Conservation (phyloP, 2,797 vertebrate species). For the Gymnopithys bicolor region DNA sequence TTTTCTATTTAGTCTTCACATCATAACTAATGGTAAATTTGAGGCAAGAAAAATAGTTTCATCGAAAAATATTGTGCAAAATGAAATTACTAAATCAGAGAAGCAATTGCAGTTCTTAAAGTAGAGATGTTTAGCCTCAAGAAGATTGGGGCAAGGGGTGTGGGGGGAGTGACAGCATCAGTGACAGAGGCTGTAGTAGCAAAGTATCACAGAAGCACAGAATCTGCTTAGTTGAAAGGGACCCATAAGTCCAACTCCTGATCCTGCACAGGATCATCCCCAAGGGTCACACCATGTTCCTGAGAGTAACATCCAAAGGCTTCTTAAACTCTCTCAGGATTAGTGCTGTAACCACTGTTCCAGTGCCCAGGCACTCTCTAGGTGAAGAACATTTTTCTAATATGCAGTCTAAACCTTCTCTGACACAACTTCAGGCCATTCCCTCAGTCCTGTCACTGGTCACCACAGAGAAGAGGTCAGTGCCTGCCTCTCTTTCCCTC, state of each 20-base stretch:
- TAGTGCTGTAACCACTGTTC: not conserved
- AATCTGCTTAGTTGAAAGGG: not conserved
- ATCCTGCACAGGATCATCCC: not conserved
- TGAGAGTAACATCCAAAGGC: not conserved
- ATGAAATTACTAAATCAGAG: not conserved
- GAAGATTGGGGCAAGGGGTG: not conserved
- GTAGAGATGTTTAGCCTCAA: not conserved
- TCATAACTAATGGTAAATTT: not conserved
- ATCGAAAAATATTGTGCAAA: not conserved
- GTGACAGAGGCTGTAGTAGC: fast-evolving
- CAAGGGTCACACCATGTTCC: not conserved
- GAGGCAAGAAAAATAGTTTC: not conserved
- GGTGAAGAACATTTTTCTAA: not conserved
- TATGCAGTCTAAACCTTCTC: not conserved
- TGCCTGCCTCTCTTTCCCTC: not conserved
- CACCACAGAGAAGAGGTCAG: not conserved
- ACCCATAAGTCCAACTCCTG: not conserved
- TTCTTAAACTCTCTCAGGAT: not conserved
- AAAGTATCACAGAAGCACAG: not conserved
- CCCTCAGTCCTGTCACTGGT: not conserved
- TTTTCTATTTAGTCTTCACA: not conserved
- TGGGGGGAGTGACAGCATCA: not conserved
- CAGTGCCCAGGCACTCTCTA: no score
- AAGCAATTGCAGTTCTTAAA: not conserved
- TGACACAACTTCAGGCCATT: not conserved